Evolutionary conservation across 2,888 invertebrate genomes (phyloP), one percentile per base, ranked within the genome.

Genomic region (Rhyacophila evoluta): DNA sequence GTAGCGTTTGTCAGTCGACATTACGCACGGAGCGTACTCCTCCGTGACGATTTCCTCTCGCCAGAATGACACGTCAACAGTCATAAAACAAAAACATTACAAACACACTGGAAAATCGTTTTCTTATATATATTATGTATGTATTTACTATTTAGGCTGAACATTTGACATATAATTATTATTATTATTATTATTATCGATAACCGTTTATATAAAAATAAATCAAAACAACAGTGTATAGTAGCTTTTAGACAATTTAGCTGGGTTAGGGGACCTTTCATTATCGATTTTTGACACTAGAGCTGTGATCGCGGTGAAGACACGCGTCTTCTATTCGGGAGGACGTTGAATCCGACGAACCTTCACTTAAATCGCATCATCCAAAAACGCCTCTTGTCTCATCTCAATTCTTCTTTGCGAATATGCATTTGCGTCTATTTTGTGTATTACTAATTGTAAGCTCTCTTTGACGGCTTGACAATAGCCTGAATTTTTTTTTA

Each of bases 251-350:
- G 81, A 80, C 33, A 74, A n/a, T 72, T 89, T 89, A 89, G 89
- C 89, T 89, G 89, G 89, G 89, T 89, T 88, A 88, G 89, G 89
- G 89, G 89, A 89, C 89, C 89, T 89, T 74, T 76, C 71, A 80
- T 74, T 77, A 74, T 81, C 75, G 41, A 79, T 75, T 76, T 55
- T 55, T 75, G 15, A 72, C 77, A 74, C 75, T 72, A 77, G 55
- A 75, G 71, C 75, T 75, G 78, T 78, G 80, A 75, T 78, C 74
- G n/a, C n/a, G 72, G 80, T 67, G 68, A 27, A 29, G 27, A 29
- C 37, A 38, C 75, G 19, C 41, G 39, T 69, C 33, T 5, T 19
- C 55, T 5, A 55, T 19, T 19, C 25, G 25, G 41, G 33, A 36
- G 12, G 73, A 39, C 41, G 27, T 28, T 39, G 6, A 39, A 39